A percentile compares a stretch with the other conserved stretches of the same genome.
Evolutionary conservation across 2,113 vertebrate species (phyloP).

Genomic region (Mohoua ochrocephala): DNA sequence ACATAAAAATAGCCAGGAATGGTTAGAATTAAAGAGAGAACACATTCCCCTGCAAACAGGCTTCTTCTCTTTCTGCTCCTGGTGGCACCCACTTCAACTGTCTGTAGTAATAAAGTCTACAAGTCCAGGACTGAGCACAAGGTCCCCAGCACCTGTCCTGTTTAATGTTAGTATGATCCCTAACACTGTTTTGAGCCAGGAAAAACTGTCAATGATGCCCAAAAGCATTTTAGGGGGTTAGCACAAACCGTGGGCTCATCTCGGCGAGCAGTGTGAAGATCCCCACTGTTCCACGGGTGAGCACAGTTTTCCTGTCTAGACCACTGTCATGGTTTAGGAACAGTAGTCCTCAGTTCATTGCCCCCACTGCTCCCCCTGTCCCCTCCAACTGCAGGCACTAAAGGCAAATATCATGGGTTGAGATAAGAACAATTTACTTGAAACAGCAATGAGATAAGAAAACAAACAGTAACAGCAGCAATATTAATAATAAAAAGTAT

Average conservation of each 20-base stretch:
- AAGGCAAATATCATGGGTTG: neutral
- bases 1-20: conserved; percentile 45
- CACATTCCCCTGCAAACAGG: neutral
- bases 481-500: neutral
- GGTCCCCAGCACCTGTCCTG: neutral
- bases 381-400: neutral
- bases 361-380: too few relatives aligned
- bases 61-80: neutral
- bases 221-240: neutral
- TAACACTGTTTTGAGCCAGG: neutral
- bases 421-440: neutral
- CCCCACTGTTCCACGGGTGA: rapidly evolving
- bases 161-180: neutral
- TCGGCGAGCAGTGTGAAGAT: neutral
- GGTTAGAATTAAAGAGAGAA: conserved; percentile 21
- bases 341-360: neutral
- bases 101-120: neutral
- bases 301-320: neutral
- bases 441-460: neutral
- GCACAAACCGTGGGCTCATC: neutral
- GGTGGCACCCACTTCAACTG: neutral
- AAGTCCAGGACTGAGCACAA: neutral
- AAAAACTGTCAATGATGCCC: neutral
- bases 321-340: neutral
- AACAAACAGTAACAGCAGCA: neutral